Base-by-base conservation (phyloP, 2,888 invertebrate species). In the Tiliacea aurago region DNA sequence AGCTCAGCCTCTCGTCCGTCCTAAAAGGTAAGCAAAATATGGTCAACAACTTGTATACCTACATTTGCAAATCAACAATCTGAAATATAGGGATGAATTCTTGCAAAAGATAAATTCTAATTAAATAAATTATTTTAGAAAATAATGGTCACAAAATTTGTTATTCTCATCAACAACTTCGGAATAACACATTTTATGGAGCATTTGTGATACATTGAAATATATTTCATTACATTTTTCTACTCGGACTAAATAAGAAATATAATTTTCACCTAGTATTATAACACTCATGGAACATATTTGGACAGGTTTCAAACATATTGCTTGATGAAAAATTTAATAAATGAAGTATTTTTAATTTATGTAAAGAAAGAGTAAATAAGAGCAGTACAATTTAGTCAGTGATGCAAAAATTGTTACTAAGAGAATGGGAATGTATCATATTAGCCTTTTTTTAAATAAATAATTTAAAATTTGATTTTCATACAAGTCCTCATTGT, bases 1-100 rank as follows among this genome's bases (percentile, higher is more conserved):
- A 96, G 96, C 96, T 96, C 96, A 95, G 96, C 96, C 96, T 95
- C 94, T 95, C 94, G 96, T 96, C 96, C 96, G 96, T 96, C 96
- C 96, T 96, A 95, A 93, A 96, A 96, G 96, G 96, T 96, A 88
- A 80, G 84, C 45, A 53, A 65, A 75, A 33, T 64, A 23, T 49
- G 28, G 15, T 59, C 53, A 51, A 37, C 23, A 58, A 49, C 18
- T 49, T 56, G 33, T 37, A 47, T 56, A 71, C 11, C 41, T 53
- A 69, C 37, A 47, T 62, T 65, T 70, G 23, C 43, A 49, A 47
- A 70, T 63, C 59, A 64, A 49, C 37, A 28, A 68, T 43, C 47
- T 69, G 23, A 69, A 49, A 49, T 47, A 18, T 59, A 59, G 37
- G 45, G 13, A 20, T 61, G 33, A 61, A 43, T 70, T 79, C 45